Evolutionary conservation across 2,888 invertebrate genomes (phyloP), one percentile per base, ranked within the genome.

Genomic region (Temnothorax rugatulus): DNA sequence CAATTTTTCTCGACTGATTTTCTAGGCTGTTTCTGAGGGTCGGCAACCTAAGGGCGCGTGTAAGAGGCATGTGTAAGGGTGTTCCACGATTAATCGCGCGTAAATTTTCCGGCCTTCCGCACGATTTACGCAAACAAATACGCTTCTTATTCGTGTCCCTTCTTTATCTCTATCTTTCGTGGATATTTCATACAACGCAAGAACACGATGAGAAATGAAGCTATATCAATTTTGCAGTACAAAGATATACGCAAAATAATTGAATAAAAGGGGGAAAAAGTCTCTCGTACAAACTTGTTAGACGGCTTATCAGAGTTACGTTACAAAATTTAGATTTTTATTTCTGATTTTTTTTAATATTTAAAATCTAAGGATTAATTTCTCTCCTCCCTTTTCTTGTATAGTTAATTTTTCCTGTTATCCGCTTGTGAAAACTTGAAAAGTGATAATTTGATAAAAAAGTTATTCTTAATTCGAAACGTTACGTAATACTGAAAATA

Each of bases 1-100:
- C 54, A 79, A 59, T 71, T 61, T 47, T 69, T 34, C 34, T 59
- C 21, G 47, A 9, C 54, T 21, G 44, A 81, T 71, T 29, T 29
- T 29, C 21, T 18, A 47, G 4, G 34, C 8, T 25, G 15, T 59
- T 18, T 47, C 18, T 18, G 57, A 79, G 25, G 47, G 25, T 59
- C 8, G 54, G 71, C 59, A 47, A 81, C 5, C 18, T 44, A 47
- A 71, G 38, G 44, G 57, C 9, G 44, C n/a, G 21, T 69, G 25
- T 77, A 15, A 47, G 29, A 29, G 29, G 29, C 29, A 29, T 4
- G 29, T 29, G 29, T 29, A 29, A 50, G 21, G 59, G 25, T 8
- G 11, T 59, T 11, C 4, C 47, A 34, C 9, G 25, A 47, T 47
- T 71, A 8, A 50, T 68, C 29, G 29, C 15, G 29, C 57, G 44